Evolutionary conservation across 2,888 invertebrate genomes (phyloP), one percentile per base, ranked within the genome.

Genomic region (Dryadula phaetusa): DNA sequence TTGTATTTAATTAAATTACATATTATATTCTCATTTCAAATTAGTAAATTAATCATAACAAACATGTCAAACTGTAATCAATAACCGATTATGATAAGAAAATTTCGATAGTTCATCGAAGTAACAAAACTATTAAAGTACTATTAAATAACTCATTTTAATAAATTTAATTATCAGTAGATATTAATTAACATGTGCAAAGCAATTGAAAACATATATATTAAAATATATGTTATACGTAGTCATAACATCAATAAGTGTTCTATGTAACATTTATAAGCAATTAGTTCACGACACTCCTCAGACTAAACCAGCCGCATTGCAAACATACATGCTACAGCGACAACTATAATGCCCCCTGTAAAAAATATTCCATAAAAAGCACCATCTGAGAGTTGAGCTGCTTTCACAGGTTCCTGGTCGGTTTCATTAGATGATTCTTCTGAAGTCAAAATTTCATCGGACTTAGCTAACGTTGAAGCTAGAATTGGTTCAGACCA

Each of bases 311-410:
- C 83, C 70, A 84, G 47, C 73, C 82, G 85, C 72, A 87, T 78
- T 16, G 70, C 69, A 63, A 87, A 82, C 80, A 84, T 83, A 69
- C 84, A 87, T 1, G 77, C 81, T 8, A 84, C 80, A 12, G 81
- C 76, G 0, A 86, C 60, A 0, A 88, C 75, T 20, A 84, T 62
- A 44, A 90, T 81, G 4, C 83, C 86, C 14, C 82, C 86, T 8
- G 82, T 80, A 42, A 88, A 88, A 67, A 90, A 84, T 60, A 90
- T 77, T 0, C 88, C 88, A 60, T 86, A 88, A 53, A 87, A 85
- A 6, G 82, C 80, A 7, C 71, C 53, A 22, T 77, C 76, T 3
- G 67, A 74, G 16, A 72, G 69, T 18, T 73, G 62, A 3, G 64
- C 70, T 22, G 70, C 28, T 10, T 71, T 62, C 6, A 25, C 52